A percentile compares a stretch with the other conserved stretches of the same genome.
phyloP scores from a whole-genome alignment of 2,888 invertebrate species.

The Gymnocheta viridis region DNA sequence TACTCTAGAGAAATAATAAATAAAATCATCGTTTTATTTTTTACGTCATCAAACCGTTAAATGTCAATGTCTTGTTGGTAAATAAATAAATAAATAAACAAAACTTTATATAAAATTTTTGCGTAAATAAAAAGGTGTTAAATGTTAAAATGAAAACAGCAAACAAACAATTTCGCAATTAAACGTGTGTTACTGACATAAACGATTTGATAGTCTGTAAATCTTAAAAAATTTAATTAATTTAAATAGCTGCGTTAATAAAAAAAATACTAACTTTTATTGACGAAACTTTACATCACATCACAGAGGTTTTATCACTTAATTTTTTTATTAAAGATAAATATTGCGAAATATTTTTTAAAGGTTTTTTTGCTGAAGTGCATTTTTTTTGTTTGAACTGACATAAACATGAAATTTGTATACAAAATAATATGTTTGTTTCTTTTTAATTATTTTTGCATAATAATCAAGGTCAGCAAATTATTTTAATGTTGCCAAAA shows the following conservation, averaged over 20 bases:
- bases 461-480: conserved; percentile 64
- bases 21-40: no score
- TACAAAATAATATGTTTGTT: neutral
- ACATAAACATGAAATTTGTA: conserved; percentile 60
- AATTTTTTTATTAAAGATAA: conserved; percentile 19
- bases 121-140: conserved; percentile 42
- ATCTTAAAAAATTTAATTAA: conserved; percentile 30
- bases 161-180: conserved; percentile 50
- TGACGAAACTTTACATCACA: conserved; percentile 10
- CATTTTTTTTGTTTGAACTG: conserved; percentile 20
- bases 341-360: conserved; percentile 45
- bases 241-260: conserved; percentile 55
- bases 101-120: neutral
- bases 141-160: conserved; percentile 15
- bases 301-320: neutral
- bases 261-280: conserved; percentile 42
- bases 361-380: neutral
- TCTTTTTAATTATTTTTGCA: conserved; percentile 50
- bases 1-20: no score
- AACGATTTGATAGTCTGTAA: conserved; percentile 12
- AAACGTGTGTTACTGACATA: conserved; percentile 47
- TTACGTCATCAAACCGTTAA: neutral
- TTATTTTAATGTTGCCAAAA: conserved; percentile 62
- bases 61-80: conserved; percentile 20
- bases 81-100: conserved; percentile 6